Conservation (phyloP, 2,888 invertebrate species). For the Flabesymbios commensalis region DNA sequence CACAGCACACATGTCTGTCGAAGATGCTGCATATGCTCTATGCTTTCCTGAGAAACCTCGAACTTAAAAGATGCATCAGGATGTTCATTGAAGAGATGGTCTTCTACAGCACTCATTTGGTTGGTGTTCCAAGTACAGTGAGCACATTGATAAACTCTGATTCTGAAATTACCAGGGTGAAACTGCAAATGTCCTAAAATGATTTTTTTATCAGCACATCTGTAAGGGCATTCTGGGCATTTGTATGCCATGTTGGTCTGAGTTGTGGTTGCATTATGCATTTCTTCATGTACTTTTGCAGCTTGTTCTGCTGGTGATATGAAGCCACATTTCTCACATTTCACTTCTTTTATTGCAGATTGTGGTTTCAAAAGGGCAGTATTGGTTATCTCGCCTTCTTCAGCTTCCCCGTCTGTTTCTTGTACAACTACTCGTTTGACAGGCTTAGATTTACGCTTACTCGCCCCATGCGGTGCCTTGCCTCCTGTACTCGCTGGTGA, state of each 20-base stretch:
- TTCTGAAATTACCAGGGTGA: slow-evolving; percentile 8
- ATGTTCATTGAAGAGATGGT: slow-evolving; percentile 22
- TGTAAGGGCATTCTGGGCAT: neutral
- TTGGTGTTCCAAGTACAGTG: slow-evolving; percentile 19
- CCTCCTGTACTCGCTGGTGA: too few species aligned
- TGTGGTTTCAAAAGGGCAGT: too few species aligned
- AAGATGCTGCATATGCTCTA: slow-evolving; percentile 18
- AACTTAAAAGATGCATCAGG: slow-evolving; percentile 22
- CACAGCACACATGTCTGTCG: too few species aligned
- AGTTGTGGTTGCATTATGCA: slow-evolving; percentile 9
- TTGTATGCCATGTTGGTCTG: neutral
- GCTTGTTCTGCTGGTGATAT: neutral
- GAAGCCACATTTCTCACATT: neutral
- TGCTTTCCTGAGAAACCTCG: slow-evolving; percentile 23
- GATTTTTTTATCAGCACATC: slow-evolving; percentile 2
- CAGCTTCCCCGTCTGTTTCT: neutral
- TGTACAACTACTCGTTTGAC: neutral
- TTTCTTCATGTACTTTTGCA: neutral
- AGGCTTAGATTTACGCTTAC: too few species aligned
- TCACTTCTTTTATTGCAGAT: too few species aligned
- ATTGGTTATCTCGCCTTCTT: too few species aligned
- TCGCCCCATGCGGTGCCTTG: too few species aligned
- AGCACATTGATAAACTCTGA: slow-evolving; percentile 22
- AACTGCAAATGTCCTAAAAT: slow-evolving; percentile 18
- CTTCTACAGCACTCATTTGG: slow-evolving; percentile 21